Evolutionary conservation across 2,888 invertebrate species (phyloP).

Genomic region (Opisthograptis luteolata): DNA sequence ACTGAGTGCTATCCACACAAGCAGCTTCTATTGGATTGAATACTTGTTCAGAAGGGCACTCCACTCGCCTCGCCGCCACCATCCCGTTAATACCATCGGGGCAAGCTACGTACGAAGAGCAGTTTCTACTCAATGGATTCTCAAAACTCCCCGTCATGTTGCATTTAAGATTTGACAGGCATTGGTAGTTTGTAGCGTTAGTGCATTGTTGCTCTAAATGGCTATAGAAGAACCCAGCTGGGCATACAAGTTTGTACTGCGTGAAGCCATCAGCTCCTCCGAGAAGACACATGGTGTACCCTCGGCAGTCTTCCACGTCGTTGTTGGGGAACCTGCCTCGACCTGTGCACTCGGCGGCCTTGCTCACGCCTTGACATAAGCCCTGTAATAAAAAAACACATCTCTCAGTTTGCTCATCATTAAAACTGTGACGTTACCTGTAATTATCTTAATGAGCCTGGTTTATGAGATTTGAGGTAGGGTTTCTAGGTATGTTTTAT

Average conservation of each 20-base stretch:
- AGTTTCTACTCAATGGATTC: conserved; percentile 43
- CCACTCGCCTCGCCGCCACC: conserved; percentile 58
- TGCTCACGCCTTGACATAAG: conserved; percentile 49
- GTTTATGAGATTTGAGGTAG: neutral
- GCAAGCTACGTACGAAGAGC: conserved; percentile 62
- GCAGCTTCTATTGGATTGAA: conserved; percentile 45
- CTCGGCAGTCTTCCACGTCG: conserved; percentile 58
- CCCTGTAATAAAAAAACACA: conserved; percentile 60
- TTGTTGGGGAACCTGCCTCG: conserved; percentile 69
- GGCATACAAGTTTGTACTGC: conserved; percentile 65
- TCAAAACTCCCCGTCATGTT: conserved; percentile 51
- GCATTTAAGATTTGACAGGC: conserved; percentile 59
- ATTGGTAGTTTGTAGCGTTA: conserved; percentile 64
- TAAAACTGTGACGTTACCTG: conserved; percentile 10
- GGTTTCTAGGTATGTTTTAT: neutral
- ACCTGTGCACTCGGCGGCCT: conserved; percentile 53
- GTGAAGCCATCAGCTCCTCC: conserved; percentile 53
- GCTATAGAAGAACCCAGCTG: conserved; percentile 63
- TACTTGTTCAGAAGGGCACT: conserved; percentile 53
- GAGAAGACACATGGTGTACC: conserved; percentile 68
- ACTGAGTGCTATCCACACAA: conserved; percentile 56
- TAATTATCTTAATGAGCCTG: conserved; percentile 36
- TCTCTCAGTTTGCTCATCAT: conserved; percentile 28
- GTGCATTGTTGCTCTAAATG: conserved; percentile 68
- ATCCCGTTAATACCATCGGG: conserved; percentile 53